Conservation (phyloP, 1,140 invertebrate genomes). For the Tribolium madens region DNA sequence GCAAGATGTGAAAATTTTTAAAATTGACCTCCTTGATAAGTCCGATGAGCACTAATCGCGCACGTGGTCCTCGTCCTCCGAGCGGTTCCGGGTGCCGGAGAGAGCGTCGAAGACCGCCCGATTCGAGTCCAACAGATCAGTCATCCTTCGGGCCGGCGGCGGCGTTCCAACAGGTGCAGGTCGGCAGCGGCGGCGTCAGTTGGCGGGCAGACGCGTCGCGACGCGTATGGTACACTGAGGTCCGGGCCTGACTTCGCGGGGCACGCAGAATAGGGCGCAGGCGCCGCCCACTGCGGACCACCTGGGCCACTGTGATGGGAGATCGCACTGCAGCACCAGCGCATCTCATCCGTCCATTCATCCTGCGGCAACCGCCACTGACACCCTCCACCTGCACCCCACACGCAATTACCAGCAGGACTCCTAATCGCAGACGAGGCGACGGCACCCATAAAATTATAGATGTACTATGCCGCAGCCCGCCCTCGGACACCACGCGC, state of each 20-base stretch:
- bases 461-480: not conserved
- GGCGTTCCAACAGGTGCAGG: constrained; percentile 56
- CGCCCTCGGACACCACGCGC: too few relatives aligned
- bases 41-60: constrained; percentile 34
- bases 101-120: constrained; percentile 38
- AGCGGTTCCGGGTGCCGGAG: constrained; percentile 12
- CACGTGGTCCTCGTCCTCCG: constrained; percentile 17
- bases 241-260: constrained; percentile 51
- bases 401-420: constrained; percentile 21
- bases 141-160: constrained; percentile 39
- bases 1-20: constrained; percentile 50
- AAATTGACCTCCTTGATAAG: constrained; percentile 44
- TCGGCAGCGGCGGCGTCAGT: constrained; percentile 43
- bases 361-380: constrained; percentile 50
- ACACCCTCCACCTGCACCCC: constrained; percentile 47
- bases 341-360: constrained; percentile 54
- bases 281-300: constrained; percentile 58
- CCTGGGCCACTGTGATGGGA: constrained; percentile 55
- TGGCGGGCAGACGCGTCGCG: constrained; percentile 53
- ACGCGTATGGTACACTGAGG: constrained; percentile 56
- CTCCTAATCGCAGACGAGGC: not conserved
- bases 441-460: constrained; percentile 16
- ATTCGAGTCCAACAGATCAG: constrained; percentile 30
- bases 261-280: constrained; percentile 48
- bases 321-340: constrained; percentile 53